Evolutionary conservation across 2,797 vertebrate species (phyloP).

Genomic region (Furcifer pardalis): DNA sequence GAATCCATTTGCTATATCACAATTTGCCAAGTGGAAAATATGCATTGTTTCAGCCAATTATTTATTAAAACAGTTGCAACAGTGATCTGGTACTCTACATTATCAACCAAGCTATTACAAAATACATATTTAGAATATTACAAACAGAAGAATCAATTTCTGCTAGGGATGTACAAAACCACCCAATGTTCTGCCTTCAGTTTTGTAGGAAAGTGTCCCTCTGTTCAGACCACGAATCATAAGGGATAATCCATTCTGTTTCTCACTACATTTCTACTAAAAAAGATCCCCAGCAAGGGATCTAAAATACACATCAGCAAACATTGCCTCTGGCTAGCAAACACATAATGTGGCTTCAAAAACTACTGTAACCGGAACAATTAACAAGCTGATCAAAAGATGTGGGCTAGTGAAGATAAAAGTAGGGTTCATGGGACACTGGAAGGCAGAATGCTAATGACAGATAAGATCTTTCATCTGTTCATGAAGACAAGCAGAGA

Average conservation of each 20-base stretch:
- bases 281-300: background rate
- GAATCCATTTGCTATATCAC: background rate
- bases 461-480: background rate
- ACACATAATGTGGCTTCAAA: background rate
- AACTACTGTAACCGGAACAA: background rate
- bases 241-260: background rate
- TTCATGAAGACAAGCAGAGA: slow-evolving; percentile 8
- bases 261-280: background rate
- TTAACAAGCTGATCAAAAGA: background rate
- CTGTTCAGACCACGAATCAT: background rate
- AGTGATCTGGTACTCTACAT: background rate
- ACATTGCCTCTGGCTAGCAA: background rate
- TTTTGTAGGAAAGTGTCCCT: background rate
- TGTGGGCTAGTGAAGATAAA: background rate
- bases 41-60: slow-evolving; percentile 19
- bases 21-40: slow-evolving; percentile 40
- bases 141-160: background rate
- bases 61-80: background rate
- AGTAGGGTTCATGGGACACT: background rate
- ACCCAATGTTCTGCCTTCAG: background rate
- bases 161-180: background rate
- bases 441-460: background rate
- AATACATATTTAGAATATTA: background rate
- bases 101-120: background rate
- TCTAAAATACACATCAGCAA: background rate